Conservation (phyloP, 2,113 vertebrate species). For the Rhabdomys dilectus region DNA sequence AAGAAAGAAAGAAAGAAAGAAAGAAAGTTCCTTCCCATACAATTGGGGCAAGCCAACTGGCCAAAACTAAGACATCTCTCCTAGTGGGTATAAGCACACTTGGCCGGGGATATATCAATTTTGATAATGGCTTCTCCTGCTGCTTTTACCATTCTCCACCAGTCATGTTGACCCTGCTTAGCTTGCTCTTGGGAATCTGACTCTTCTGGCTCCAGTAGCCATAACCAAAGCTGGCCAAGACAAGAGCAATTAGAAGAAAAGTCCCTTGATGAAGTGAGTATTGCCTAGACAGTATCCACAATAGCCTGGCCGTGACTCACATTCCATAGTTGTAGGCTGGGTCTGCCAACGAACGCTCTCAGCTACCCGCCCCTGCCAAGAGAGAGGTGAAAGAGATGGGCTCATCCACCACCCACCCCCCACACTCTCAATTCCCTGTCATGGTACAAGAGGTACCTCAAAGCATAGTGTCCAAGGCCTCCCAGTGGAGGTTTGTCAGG, state of each 20-base stretch:
- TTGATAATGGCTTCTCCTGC: not conserved
- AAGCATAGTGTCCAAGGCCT: not conserved
- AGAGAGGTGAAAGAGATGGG: not conserved
- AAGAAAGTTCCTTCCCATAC: constrained; percentile 64
- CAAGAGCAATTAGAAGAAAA: not conserved
- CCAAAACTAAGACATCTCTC: constrained; percentile 31
- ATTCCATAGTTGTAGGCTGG: too few species aligned
- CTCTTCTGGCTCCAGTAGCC: not conserved
- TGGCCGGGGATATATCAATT: not conserved
- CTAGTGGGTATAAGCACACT: not conserved
- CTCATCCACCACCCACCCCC: not conserved
- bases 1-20: too few species aligned
- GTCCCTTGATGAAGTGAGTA: not conserved
- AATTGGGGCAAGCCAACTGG: constrained; percentile 61
- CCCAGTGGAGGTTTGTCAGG: not conserved
- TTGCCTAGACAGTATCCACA: not conserved
- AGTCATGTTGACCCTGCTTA: too few species aligned
- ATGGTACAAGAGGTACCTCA: not conserved
- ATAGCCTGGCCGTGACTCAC: not conserved
- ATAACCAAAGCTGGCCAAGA: not conserved
- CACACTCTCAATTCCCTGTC: not conserved
- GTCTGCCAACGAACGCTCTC: too few species aligned
- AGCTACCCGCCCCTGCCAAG: not conserved
- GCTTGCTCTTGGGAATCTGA: not conserved
- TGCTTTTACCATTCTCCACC: fast-evolving